Conservation (phyloP, 2,797 vertebrate species). For the Rhabdomys pumilio region DNA sequence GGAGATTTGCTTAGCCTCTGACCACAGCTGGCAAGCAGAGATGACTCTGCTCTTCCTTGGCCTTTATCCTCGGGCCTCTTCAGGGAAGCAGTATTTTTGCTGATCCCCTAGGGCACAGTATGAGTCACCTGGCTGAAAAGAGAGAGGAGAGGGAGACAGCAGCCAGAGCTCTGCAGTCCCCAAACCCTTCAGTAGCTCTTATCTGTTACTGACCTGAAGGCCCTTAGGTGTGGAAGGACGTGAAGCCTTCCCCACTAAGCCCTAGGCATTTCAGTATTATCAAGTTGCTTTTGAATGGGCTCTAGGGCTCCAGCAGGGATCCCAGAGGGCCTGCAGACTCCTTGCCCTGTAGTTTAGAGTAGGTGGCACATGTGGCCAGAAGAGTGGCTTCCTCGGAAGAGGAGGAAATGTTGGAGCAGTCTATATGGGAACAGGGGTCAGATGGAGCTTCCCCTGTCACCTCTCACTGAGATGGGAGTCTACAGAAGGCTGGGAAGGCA, state of each 20-base stretch:
- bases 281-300: constrained; percentile 10
- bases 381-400: background rate
- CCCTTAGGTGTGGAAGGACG: background rate
- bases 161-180: background rate
- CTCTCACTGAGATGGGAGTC: background rate
- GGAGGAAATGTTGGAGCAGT: background rate
- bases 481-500: background rate
- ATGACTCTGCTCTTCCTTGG: constrained; percentile 4
- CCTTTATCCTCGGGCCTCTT: background rate
- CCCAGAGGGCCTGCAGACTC: background rate
- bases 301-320: background rate
- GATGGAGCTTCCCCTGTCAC: background rate
- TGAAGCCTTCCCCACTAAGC: background rate
- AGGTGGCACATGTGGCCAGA: background rate
- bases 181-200: constrained; percentile 1
- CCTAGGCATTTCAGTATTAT: background rate
- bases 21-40: background rate
- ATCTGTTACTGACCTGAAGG: constrained; percentile 58
- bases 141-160: background rate
- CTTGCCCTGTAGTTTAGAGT: constrained; percentile 44
- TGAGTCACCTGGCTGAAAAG: background rate
- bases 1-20: constrained; percentile 6
- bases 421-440: background rate
- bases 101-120: background rate
- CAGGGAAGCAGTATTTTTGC: background rate